A percentile compares a stretch with the other conserved stretches of the same genome.
Evolutionary conservation across 2,113 vertebrate species (phyloP).

Genomic region (Scortum barcoo): DNA sequence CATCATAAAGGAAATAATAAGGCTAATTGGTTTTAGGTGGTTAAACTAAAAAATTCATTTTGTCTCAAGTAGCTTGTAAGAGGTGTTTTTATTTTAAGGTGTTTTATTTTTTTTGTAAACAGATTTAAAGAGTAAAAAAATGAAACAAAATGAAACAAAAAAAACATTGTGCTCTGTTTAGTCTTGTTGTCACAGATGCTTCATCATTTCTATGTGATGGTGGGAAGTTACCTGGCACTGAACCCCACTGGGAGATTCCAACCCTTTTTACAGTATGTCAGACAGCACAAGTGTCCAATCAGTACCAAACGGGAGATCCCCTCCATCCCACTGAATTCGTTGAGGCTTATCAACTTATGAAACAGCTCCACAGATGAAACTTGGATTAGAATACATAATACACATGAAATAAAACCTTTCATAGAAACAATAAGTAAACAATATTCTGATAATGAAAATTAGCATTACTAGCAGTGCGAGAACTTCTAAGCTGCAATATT

Average conservation of each 20-base stretch:
- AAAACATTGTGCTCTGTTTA: neutral
- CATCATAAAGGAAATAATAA: neutral
- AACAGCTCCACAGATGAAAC: slow-evolving; percentile 2
- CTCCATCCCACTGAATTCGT: neutral
- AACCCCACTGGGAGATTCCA: slow-evolving; percentile 3
- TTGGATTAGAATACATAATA: neutral
- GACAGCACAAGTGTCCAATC: neutral
- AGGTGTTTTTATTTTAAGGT: neutral
- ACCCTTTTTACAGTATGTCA: slow-evolving; percentile 4
- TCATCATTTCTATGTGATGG: slow-evolving; percentile 19
- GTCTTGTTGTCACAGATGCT: neutral
- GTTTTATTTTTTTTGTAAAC: no score
- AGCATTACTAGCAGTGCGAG: neutral
- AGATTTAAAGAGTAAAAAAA: neutral
- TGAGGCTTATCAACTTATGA: neutral
- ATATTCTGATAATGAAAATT: neutral
- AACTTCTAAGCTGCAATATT: neutral
- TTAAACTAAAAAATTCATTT: neutral
- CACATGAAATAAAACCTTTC: neutral
- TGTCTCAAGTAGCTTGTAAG: neutral
- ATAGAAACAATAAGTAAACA: neutral
- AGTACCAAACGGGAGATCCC: slow-evolving; percentile 29
- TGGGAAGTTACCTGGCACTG: neutral
- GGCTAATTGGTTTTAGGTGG: neutral
- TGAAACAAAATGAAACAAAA: no score